Base-by-base conservation (phyloP, 1,140 invertebrate species). In the Hyles vespertilio region DNA sequence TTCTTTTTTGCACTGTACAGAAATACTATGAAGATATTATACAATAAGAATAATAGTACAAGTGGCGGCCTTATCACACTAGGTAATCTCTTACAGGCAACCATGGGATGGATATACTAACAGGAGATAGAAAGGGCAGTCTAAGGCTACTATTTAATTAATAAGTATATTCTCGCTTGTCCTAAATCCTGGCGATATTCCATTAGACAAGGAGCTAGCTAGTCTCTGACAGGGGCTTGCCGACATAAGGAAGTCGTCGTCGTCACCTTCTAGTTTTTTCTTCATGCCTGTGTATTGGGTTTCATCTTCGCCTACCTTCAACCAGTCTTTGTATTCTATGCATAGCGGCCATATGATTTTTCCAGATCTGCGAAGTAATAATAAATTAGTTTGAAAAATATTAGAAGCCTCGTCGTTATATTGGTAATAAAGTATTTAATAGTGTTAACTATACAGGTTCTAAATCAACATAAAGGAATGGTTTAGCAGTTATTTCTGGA, bases 291-390 rank as follows among this genome's bases (percentile, higher is more conserved):
- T 74, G 56, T 84, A 84, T 55, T 87, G 85, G 2, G 70, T 84
- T 59, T 84, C 81, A 40, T 83, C 80, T 22, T 84, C 84, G 0
- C 82, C 74, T 5, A 78, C 77, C 44, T 81, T 83, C 10, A 72
- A 54, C 66, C 78, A 77, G 52, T 87, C 79, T 56, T 89, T 87
- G 59, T 89, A 89, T 51, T 89, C 84, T 65, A 86, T 81, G 63
- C 84, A 88, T 2, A 88, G 63, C 0, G 85, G 85, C 85, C 85
- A 87, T 52, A 88, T 84, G 60, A 78, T 80, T 82, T 88, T 81
- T 7, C 85, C 85, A 3, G 84, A 87, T 59, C 85, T 88, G 73
- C 12, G 68, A 77, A 54, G 40, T 56, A 8, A 5, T 40, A 1
- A 8, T 5, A 40, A 1, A 40, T 5, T 8, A 40, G 36, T 40